Conservation (phyloP, 2,113 vertebrate genomes). For the Mirounga angustirostris region DNA sequence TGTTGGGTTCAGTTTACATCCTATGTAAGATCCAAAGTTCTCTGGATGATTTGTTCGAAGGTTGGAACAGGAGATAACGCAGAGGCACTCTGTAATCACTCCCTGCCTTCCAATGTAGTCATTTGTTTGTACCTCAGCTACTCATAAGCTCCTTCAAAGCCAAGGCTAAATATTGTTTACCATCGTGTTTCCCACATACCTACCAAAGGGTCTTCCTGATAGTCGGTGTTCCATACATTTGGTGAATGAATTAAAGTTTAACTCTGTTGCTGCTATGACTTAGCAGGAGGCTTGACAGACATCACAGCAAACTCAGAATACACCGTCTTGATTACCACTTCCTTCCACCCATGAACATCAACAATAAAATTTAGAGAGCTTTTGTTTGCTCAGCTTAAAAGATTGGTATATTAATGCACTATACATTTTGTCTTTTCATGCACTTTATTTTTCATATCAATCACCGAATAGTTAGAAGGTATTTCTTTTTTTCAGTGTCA, state of each 20-base stretch:
- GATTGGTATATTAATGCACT: background rate
- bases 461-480: background rate
- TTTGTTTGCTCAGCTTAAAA: background rate
- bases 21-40: background rate
- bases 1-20: conserved; percentile 2
- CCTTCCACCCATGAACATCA: background rate
- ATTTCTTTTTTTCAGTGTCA: conserved; percentile 37
- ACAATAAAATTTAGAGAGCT: background rate
- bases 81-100: background rate
- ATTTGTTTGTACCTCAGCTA: conserved; percentile 10
- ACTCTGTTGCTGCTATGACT: background rate
- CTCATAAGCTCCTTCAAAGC: conserved; percentile 39
- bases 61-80: background rate
- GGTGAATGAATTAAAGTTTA: background rate
- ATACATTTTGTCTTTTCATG: background rate
- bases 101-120: conserved; percentile 7
- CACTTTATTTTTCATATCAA: background rate
- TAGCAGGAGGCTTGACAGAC: background rate
- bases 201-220: background rate
- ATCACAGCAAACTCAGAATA: background rate
- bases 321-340: background rate
- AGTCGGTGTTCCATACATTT: background rate
- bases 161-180: conserved; percentile 17
- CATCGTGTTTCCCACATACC: background rate
- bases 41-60: conserved; percentile 37